Base-by-base conservation (phyloP, 1,140 invertebrate genomes). In the Bombus sibiricus region DNA sequence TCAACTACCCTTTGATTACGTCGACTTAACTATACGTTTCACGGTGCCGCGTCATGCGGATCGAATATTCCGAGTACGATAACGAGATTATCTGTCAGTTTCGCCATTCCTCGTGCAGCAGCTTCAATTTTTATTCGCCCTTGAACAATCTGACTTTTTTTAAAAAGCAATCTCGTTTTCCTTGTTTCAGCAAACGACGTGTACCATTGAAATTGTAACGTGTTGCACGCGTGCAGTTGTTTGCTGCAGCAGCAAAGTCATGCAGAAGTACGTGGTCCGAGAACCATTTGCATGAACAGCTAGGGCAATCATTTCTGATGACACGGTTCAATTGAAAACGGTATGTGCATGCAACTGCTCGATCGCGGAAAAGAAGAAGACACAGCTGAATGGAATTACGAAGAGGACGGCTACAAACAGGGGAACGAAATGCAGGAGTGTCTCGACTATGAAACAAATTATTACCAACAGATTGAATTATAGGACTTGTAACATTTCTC, bases 261-360 rank as follows among this genome's bases (percentile, higher is more conserved):
- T 85, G 69, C 75, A 85, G 86, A 86, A 82, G 43, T 75, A 83
- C 64, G 68, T 74, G 80, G 88, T 85, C 76, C 85, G 71, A 83
- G 37, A 88, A 90, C 85, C 86, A 86, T 87, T 87, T 81, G 88
- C 89, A 88, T 87, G 88, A 91, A 91, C 90, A 86, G 88, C 88
- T 87, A 89, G 87, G 81, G 89, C 89, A 92, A 91, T 92, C 92
- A 92, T 93, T 92, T 92, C 85, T 88, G 88, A 92, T 93, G 92
- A 92, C 86, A 92, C 89, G 91, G 88, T 92, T 78, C 75, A 83
- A 93, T 93, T 88, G 90, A 91, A 91, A 92, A 90, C 82, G 76
- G 87, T 87, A 89, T 74, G 76, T 80, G 68, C 79, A 76, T 69
- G 66, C 62, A 53, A 73, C 82, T 43, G 66, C 72, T 57, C 71